Percentiles rank a stretch among this genome's conserved stretches.
Evolutionary conservation across 2,113 vertebrate genomes (phyloP).

Genomic region (Oenanthe oenanthe): DNA sequence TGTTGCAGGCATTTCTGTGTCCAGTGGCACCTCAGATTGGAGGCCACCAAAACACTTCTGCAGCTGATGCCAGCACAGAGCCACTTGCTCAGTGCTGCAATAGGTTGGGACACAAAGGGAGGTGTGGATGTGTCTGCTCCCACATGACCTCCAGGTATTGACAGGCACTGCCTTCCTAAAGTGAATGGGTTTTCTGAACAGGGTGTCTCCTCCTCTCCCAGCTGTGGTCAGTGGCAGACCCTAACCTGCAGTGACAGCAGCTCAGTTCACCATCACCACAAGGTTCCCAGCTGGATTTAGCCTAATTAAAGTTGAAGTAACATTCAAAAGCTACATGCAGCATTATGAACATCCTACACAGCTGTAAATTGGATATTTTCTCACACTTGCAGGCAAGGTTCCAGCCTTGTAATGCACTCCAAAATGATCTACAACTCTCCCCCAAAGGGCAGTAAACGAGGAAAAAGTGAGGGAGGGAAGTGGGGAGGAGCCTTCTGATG

Average conservation of each 20-base stretch:
- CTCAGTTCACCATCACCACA: neutral
- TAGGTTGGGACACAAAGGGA: rapidly evolving
- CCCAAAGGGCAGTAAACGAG: neutral
- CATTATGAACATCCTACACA: neutral
- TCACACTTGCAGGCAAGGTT: neutral
- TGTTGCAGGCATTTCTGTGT: neutral
- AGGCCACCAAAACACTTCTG: neutral
- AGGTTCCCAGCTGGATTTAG: neutral
- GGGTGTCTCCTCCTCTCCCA: neutral
- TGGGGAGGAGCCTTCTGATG: neutral
- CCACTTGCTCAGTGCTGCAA: neutral
- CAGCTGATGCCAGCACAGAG: neutral
- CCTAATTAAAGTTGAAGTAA: conserved; percentile 23
- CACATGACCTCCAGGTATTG: neutral
- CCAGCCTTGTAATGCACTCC: neutral
- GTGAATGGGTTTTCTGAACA: neutral
- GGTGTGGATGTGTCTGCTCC: neutral
- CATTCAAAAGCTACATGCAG: neutral
- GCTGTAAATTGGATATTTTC: neutral
- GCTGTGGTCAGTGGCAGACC: neutral
- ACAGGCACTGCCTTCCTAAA: neutral
- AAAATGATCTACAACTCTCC: neutral
- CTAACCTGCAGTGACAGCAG: neutral
- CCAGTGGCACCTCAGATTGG: neutral
- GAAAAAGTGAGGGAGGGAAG: neutral